Evolutionary conservation across 53 echinoderm and acorn worm genomes (phyloP), one percentile per base, ranked within the genome.

Genomic region (Apostichopus leukothele): DNA sequence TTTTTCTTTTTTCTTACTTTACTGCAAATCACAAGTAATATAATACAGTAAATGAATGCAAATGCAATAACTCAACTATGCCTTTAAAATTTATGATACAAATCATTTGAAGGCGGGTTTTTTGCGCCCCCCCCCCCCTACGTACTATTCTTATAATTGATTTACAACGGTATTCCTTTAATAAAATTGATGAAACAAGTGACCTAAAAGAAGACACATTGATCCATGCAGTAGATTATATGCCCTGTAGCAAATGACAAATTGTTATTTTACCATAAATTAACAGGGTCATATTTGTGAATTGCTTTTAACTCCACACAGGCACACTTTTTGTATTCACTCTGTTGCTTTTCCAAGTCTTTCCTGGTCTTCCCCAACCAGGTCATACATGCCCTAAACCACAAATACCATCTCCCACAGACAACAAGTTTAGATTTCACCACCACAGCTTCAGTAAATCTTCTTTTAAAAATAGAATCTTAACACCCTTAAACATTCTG

Each of bases 361-460:
- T 39, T 39, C 39, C 39, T 39, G n/a, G n/a, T n/a, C n/a, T n/a
- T 39, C 39, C 39, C 39, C 39, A 39, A 39, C 39, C 39, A 39
- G 39, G 39, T 39, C 39, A 39, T 39, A 39, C 39, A 39, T 39
- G 39, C 39, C 39, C 39, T 39, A 25, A 81, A 19, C 81, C 57
- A 54, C 81, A 81, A 81, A 81, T 81, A 81, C 11, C 60, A 39
- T 54, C 53, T 52, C 55, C 12, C 81, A 57, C 18, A 14, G n/a
- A 22, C 52, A 9, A 1, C 50, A 57, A 13, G 77, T 51, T 50
- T 16, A 77, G 77, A 51, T 55, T 81, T 39, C 39, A 39, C 77
- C 77, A 51, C 59, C 55, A 81, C 81, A 54, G 14, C 21, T 54
- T 22, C 81, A 81, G 81, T 81, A 81, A 81, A 81, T 81, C 60